Base-by-base conservation (phyloP, 2,113 vertebrate genomes). In the Carettochelys insculpta region DNA sequence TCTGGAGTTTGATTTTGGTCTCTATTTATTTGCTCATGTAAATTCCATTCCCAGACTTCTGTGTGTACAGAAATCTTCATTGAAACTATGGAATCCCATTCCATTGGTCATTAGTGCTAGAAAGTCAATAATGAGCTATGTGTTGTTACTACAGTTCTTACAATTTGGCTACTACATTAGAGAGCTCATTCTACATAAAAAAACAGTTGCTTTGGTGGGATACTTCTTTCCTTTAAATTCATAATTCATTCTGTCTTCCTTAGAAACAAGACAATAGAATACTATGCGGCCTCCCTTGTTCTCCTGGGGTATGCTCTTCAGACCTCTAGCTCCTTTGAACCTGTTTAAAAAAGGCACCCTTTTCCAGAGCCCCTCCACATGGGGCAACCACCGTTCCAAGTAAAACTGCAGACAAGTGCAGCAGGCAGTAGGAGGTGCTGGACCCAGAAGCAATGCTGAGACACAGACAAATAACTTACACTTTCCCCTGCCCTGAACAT, bases 31-130 rank as follows among this genome's bases (percentile, higher is more conserved):
- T 92, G 87, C 56, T 94, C 3, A 0, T 53, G 53, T 22, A 77
- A 92, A 93, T 92, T 93, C 56, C 92, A 73, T 53, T 25, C 48
- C 0, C 0, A 31, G 84, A 25, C 52, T 77, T 85, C 77, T 88
- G 24, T n/a, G 24, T 81, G 77, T 93, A 95, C 85, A 31, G 25
- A 92, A 92, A 95, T 89, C 89, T 88, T 58, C 47, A 78, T 89
- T 85, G 83, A 88, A 94, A 88, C 2, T 0, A 6, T 73, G 73
- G 92, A 89, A 88, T 83, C 41, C 38, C 47, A 95, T 41, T 4
- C n/a, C 83, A 68, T 86, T 93, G 78, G 76, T 65, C 92, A 68
- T 56, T 75, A 68, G 61, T 38, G 61, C 17, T 68, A 68, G 61
- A 68, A 38, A 19, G 34, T 34, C n/a, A 38, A 38, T 68, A 68